Base-by-base conservation (phyloP, 1,140 invertebrate genomes). In the Heterodera carotae region DNA sequence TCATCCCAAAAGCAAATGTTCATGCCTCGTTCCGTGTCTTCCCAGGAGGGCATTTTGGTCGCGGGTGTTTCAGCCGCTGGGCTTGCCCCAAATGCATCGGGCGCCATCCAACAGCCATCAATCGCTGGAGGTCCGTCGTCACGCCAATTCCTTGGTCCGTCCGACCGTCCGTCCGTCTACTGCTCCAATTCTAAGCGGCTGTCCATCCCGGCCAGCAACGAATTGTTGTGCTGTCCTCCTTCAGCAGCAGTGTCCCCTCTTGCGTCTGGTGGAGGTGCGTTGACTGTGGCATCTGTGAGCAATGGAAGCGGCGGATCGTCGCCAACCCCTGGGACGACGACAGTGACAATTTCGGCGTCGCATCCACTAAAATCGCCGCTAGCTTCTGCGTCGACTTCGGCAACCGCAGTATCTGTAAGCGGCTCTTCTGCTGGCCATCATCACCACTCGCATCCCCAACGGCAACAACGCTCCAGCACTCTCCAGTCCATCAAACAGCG, bases 1-100 rank as follows among this genome's bases (percentile, higher is more conserved):
- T 88, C 86, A 2, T 81, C 79, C 25, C 85, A 87, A 64, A 87
- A 87, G 68, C 85, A 87, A 62, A 84, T 86, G 33, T 88, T 87
- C 73, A 87, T 87, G 77, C 85, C 85, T 18, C 76, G 85, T 69
- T 86, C 80, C 48, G 84, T 78, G 2, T 85, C 85, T n/a, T 80
- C 75, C 74, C 85, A 87, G 72, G 85, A 85, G 34, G 84, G 85
- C 31, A 76, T 77, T 53, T 36, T 76, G n/a, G 43, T 27, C 34
- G 10, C 39, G 34, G 75, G 53, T 39, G 39, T 22, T 62, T 8
- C 60, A 7, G 7, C 60, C n/a, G 60, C 60, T 62, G 60, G n/a
- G 60, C 60, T 22, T 8, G n/a, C 60, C 0, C 18, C 60, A 22
- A 8, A 62, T 18, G 7, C 39, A 43, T 43, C 39, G 39, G 2